phyloP scores from a whole-genome alignment of 2,797 vertebrate genomes.

The Leptoclinus maculatus region DNA sequence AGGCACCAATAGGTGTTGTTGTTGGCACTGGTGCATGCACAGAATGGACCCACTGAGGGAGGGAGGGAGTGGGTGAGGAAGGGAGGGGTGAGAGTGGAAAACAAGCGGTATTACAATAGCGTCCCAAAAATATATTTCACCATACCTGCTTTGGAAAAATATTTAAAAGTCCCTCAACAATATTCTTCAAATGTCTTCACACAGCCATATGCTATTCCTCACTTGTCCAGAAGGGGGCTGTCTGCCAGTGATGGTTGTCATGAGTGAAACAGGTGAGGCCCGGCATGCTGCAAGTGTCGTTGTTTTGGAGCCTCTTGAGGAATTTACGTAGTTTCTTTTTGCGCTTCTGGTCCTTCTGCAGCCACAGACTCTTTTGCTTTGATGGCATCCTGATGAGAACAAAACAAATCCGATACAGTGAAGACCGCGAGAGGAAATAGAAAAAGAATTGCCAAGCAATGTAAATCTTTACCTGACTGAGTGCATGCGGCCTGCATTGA shows the following conservation, averaged over 20 bases:
- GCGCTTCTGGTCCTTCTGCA: slow-evolving; percentile 93
- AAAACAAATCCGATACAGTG: not conserved
- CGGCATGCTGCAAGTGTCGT: slow-evolving; percentile 98
- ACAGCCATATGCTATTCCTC: slow-evolving; percentile 65
- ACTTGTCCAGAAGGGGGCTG: slow-evolving; percentile 97
- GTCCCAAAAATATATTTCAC: slow-evolving; percentile 48
- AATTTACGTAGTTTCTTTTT: slow-evolving; percentile 97
- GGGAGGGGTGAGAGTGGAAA: slow-evolving; percentile 47
- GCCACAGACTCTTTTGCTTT: slow-evolving; percentile 91
- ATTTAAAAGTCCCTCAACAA: slow-evolving; percentile 6
- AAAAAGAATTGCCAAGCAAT: not conserved
- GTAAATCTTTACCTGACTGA: slow-evolving; percentile 85
- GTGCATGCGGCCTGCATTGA: slow-evolving; percentile 83
- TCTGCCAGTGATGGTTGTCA: slow-evolving; percentile 99
- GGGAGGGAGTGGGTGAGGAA: slow-evolving; percentile 33
- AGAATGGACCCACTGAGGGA: slow-evolving; percentile 92
- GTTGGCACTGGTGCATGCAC: slow-evolving; percentile 97
- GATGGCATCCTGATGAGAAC: slow-evolving; percentile 64
- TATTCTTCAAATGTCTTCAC: not conserved
- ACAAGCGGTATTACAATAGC: slow-evolving; percentile 41
- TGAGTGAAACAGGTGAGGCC: slow-evolving; percentile 99
- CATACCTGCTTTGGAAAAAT: slow-evolving; percentile 39
- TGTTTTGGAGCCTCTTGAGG: slow-evolving; percentile 95
- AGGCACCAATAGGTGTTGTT: slow-evolving; percentile 99
- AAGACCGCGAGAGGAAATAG: not conserved